phyloP scores from a whole-genome alignment of 2,113 vertebrate species.

The Elgaria multicarinata region DNA sequence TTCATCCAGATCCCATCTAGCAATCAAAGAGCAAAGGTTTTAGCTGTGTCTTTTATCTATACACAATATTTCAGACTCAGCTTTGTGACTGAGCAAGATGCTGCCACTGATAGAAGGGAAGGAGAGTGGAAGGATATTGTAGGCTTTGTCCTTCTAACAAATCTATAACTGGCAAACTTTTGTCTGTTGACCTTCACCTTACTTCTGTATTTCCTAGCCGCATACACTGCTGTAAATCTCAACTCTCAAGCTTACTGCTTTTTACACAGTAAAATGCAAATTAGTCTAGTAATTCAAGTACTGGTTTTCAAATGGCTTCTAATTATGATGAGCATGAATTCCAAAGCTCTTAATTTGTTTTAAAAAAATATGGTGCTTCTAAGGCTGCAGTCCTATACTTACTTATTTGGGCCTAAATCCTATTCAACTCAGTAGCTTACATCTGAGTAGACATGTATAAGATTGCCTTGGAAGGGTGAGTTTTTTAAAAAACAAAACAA shows the following conservation, averaged over 20 bases:
- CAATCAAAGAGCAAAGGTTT: neutral
- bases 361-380: neutral
- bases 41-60: neutral
- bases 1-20: slow-evolving; percentile 2
- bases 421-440: neutral
- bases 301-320: slow-evolving; percentile 47
- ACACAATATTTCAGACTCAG: slow-evolving; percentile 21
- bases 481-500: neutral
- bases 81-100: slow-evolving; percentile 39
- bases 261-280: slow-evolving; percentile 51
- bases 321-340: slow-evolving; percentile 38
- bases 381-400: neutral
- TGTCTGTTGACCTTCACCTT: slow-evolving; percentile 57
- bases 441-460: neutral
- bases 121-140: neutral
- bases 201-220: slow-evolving; percentile 45
- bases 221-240: slow-evolving; percentile 39
- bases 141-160: slow-evolving; percentile 44
- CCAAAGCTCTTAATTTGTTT: slow-evolving; percentile 34
- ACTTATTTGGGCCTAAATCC: neutral
- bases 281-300: slow-evolving; percentile 11
- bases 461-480: neutral
- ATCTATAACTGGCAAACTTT: slow-evolving; percentile 43
- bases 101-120: slow-evolving; percentile 12
- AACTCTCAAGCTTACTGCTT: slow-evolving; percentile 40